These are phyloP conservation scores for Darwinula stevensoni DNA, from an alignment of 2,888 invertebrate species.

Conservation along the genomic window DNA sequence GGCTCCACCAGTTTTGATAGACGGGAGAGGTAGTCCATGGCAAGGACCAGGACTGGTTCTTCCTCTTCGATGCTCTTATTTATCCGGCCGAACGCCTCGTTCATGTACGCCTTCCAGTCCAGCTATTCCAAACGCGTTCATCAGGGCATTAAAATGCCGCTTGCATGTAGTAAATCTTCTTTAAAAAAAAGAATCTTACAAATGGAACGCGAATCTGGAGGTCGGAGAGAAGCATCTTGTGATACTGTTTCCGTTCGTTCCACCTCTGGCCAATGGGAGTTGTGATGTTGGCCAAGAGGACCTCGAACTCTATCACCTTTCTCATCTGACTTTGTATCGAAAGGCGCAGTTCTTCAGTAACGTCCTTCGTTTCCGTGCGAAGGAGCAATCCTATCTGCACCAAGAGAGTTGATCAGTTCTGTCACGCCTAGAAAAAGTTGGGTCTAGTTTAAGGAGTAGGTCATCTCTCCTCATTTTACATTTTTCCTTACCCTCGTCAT, in stretches of 20 bases:
- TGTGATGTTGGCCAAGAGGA: constrained; percentile 58
- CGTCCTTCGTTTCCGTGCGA: constrained; percentile 31
- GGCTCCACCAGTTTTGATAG: too few species aligned
- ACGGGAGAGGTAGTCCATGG: constrained; percentile 67
- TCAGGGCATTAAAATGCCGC: background rate
- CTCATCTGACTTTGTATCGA: constrained; percentile 36
- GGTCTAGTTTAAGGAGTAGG: too few species aligned
- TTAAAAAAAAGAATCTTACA: constrained; percentile 21
- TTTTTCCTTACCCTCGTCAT: constrained; percentile 44
- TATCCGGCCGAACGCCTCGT: constrained; percentile 38
- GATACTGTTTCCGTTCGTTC: constrained; percentile 68
- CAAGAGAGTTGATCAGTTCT: too few species aligned
- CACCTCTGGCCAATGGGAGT: constrained; percentile 50
- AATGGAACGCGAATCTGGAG: constrained; percentile 47
- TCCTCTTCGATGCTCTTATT: constrained; percentile 27
- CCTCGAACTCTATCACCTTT: constrained; percentile 55
- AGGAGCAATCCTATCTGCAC: constrained; percentile 36
- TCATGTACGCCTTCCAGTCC: constrained; percentile 60
- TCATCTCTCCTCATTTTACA: too few species aligned
- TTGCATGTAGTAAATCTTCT: background rate
- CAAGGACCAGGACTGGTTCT: constrained; percentile 59
- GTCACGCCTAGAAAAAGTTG: too few species aligned
- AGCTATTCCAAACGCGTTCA: constrained; percentile 22
- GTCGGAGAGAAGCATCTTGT: constrained; percentile 43
- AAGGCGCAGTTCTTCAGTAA: too few species aligned